Evolutionary conservation across 1,140 invertebrate genomes (phyloP), one percentile per base, ranked within the genome.

Genomic region (Macrobrachium rosenbergii): DNA sequence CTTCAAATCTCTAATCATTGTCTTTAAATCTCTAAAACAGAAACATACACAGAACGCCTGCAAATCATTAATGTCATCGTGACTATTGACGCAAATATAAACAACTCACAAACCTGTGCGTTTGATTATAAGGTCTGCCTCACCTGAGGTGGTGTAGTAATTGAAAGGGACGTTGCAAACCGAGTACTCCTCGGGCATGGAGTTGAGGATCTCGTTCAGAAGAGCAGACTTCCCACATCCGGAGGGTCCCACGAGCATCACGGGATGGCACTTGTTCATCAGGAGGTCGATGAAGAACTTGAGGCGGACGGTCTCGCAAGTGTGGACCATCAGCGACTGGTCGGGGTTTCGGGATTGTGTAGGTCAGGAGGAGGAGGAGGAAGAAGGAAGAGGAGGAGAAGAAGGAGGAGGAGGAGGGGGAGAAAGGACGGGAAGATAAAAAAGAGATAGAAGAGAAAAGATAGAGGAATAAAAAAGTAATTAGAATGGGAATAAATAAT

Each of bases 91-190:
- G 8, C 0, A 67, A 67, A 67, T 8, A n/a, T 8, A 23, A n/a
- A 67, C 3, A 21, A 67, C 10, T 17, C 1, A 67, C 5, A 67
- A 11, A 21, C 0, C 17, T 17, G n/a, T 67, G 10, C 12, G 12
- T 23, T 37, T n/a, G 12, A 72, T 14, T 21, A 28, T 12, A 72
- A 37, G 19, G 16, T 21, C 21, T 81, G n/a, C n/a, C 14, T 87
- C 90, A 92, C 96, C 96, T 83, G 97, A 98, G 0, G 97, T 96
- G 2, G 98, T 99, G 92, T 99, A 99, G 92, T 98, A 99, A 92
- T 99, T 99, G 91, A 99, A 99, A 10, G 98, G 97, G 43, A 99
- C 95, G 90, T 98, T 98, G 23, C 97, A 94, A 5, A 99, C 94
- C 12, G 96, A 95, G 92, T 96, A 98, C 90, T 95, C 96, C 91